These are phyloP conservation scores for Empidonax traillii DNA, from an alignment of 2,113 vertebrate genomes.

Conservation along the genomic window DNA sequence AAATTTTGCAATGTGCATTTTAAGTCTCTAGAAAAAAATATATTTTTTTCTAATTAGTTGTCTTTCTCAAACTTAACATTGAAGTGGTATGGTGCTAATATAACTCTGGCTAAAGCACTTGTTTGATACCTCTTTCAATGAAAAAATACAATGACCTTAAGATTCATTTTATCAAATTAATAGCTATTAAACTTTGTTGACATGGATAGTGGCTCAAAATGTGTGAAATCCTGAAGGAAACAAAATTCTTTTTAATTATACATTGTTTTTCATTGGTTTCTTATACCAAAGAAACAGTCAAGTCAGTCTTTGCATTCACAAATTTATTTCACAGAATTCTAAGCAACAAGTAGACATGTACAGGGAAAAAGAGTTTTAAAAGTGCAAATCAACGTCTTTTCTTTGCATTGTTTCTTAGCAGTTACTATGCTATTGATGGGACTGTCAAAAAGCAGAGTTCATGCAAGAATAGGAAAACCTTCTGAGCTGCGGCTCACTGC, in stretches of 20 bases:
- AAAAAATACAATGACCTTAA: neutral
- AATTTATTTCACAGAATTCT: neutral
- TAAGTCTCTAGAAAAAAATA: neutral
- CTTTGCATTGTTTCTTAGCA: neutral
- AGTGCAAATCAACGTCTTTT: neutral
- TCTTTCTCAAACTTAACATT: neutral
- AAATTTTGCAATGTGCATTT: neutral
- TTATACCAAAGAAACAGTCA: neutral
- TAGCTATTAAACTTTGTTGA: neutral
- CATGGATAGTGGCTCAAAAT: neutral
- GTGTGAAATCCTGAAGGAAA: neutral
- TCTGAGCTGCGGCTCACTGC: neutral
- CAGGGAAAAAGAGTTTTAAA: neutral
- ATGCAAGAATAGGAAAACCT: neutral
- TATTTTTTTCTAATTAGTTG: neutral
- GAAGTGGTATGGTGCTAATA: neutral
- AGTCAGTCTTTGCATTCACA: neutral
- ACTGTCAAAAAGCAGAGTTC: fast-evolving
- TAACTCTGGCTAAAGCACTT: neutral
- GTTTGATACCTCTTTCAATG: neutral
- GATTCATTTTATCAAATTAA: neutral
- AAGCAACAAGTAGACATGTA: neutral
- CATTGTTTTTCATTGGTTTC: neutral
- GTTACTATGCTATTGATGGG: neutral
- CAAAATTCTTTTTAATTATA: neutral